Evolutionary conservation across 2,113 vertebrate genomes (phyloP), one percentile per base, ranked within the genome.

Genomic region (Sclerurus mexicanus): DNA sequence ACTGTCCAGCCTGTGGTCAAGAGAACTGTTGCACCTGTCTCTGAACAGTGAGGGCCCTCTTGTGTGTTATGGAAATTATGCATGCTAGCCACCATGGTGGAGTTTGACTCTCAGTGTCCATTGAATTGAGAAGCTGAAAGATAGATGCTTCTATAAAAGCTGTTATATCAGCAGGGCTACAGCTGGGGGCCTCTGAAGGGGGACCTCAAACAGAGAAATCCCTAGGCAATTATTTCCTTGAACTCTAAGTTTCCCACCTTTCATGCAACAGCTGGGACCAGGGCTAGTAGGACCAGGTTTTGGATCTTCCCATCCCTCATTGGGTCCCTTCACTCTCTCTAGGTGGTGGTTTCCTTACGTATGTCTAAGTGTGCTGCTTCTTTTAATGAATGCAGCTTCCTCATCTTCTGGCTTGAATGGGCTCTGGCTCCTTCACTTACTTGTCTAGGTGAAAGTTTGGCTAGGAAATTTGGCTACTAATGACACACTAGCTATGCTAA

Each of bases 21-120:
- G 31, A 53, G 28, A 9, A 58, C 35, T 44, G 12, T 1, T 40
- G 49, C 12, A 68, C 9, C 19, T 58, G 17, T 5, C 10, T n/a
- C 46, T 44, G 40, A 82, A 42, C 19, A 49, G 28, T 20, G 42
- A 78, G 6, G 18, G 5, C 14, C 25, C 27, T 76, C 33, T 18
- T n/a, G 8, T 52, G 30, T 27, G 12, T n/a, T n/a, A 44, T 5
- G 14, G 17, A 69, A 80, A 49, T 39, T 14, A 15, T 18, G 23
- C 27, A 52, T n/a, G 23, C 6, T 42, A n/a, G 37, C 6, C 68
- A 85, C 18, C 33, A 28, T 16, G 46, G 33, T 22, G 33, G 35
- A 14, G 28, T 56, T 78, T 0, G 1, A 39, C 52, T 90, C 31
- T 27, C 14, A 0, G 0, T 24, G 25, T 49, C 40, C 33, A 9